Base-by-base conservation (phyloP, 2,797 vertebrate species). In the Eospalax fontanierii region DNA sequence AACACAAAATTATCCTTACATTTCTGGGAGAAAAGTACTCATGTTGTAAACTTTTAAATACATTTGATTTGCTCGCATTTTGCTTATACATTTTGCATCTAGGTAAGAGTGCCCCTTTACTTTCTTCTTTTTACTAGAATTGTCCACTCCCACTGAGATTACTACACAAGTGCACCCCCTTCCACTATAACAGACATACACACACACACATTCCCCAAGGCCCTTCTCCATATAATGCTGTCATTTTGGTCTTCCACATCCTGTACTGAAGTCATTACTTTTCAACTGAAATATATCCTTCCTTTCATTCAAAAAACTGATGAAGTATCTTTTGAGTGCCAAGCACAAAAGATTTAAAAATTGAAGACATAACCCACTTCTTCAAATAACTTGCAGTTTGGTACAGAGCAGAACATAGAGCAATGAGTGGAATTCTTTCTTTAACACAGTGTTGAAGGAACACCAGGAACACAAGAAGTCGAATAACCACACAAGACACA, bases 271-370 rank as follows among this genome's bases (percentile, higher is more conserved):
- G 16, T 83, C 50, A 71, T 82, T 71, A 22, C 71, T 75, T 84
- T 50, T 82, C 33, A 89, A 28, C 30, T 70, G 50, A 81, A 75
- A 33, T 75, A 24, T 46, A 70, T 73, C 61, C 35, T 76, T 92
- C 30, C 61, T 91, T 94, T 43, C 2, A 30, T 66, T 89, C 68
- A 54, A 30, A 89, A 94, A 94, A 89, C 61, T 54, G 71, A 81
- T 46, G 22, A 81, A 81, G 26, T 76, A 86, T 26, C 16, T 74
- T 78, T 92, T 57, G 54, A 87, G 9, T 82, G 19, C 10, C 43
- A 89, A 16, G 22, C 74, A 43, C 24, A 65, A 75, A 50, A 76
- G 12, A 78, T 78, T 94, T 86, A 86, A 87, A 76, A 87, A 6
- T 40, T 73, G 40, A 94, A 81, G 24, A 46, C 50, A 86, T 35